A percentile compares a stretch with the other conserved stretches of the same genome.
Evolutionary conservation across 2,113 vertebrate genomes (phyloP).

Genomic region (Phaetusa simplex): DNA sequence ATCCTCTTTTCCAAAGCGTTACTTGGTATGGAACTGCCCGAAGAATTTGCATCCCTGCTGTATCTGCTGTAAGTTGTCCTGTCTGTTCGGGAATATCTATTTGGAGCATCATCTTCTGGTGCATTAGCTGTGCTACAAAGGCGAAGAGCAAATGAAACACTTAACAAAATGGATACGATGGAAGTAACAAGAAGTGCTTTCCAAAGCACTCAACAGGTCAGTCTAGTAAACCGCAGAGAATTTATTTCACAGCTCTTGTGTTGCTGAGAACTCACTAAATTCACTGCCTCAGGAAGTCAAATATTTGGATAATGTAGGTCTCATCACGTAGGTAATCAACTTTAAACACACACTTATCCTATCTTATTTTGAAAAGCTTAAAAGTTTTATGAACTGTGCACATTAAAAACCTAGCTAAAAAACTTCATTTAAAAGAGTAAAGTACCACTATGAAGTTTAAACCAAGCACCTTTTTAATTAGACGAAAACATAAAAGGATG

Average conservation of each 20-base stretch:
- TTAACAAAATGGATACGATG: background rate
- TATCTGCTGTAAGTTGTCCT: conserved; percentile 77
- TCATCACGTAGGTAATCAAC: background rate
- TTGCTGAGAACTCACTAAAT: background rate
- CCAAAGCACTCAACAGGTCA: background rate
- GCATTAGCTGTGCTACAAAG: conserved; percentile 67
- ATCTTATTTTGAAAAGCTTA: background rate
- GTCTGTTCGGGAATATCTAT: conserved; percentile 75
- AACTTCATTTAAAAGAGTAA: background rate
- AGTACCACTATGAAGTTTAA: background rate
- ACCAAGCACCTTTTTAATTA: background rate
- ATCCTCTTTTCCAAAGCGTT: conserved; percentile 87
- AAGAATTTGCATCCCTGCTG: conserved; percentile 76
- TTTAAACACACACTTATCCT: background rate
- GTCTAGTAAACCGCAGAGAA: background rate
- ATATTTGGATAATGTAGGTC: background rate
- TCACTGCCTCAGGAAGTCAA: background rate
- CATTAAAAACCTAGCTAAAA: background rate
- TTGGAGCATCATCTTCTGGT: conserved; percentile 83
- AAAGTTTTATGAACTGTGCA: background rate
- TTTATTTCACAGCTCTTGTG: background rate
- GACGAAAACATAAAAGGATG: background rate
- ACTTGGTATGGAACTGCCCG: conserved; percentile 67
- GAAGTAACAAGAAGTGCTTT: background rate
- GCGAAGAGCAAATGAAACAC: conserved; percentile 19